A percentile compares a stretch with the other conserved stretches of the same genome.
These are phyloP conservation scores for Drosophila lacertosa DNA, from an alignment of 1,140 invertebrate genomes.

Conservation along the genomic window DNA sequence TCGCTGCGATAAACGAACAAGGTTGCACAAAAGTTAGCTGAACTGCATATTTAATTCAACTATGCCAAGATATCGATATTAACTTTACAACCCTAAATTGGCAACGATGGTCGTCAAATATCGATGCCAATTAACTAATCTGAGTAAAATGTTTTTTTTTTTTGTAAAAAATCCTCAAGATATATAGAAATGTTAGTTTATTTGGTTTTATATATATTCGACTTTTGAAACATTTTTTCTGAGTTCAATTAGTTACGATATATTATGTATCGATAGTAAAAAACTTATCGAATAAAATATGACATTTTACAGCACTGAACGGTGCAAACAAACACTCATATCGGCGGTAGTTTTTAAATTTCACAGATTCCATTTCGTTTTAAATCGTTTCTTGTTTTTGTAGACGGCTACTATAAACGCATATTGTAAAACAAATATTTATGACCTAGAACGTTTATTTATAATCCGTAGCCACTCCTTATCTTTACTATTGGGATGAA, in stretches of 20 bases:
- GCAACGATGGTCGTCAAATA: background rate
- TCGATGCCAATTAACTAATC: background rate
- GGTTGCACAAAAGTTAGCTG: slow-evolving; percentile 51
- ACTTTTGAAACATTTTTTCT: too few relatives aligned
- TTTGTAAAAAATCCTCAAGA: too few relatives aligned
- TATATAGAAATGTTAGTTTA: too few relatives aligned
- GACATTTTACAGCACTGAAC: background rate
- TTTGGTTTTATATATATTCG: too few relatives aligned
- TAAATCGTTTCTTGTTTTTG: background rate
- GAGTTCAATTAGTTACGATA: background rate
- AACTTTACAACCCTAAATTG: slow-evolving; percentile 16
- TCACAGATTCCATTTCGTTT: background rate
- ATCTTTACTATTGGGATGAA: slow-evolving; percentile 6
- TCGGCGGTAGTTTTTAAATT: background rate
- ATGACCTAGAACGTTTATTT: slow-evolving; percentile 2
- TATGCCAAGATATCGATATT: slow-evolving; percentile 28
- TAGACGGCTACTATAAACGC: background rate
- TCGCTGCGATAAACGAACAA: slow-evolving; percentile 53
- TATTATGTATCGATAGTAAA: background rate
- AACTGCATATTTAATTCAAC: slow-evolving; percentile 51
- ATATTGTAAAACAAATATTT: background rate
- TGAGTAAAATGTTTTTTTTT: background rate
- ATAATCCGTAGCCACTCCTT: background rate
- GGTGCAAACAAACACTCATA: too few relatives aligned
- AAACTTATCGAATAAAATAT: background rate